Base-by-base conservation (phyloP, 2,888 invertebrate genomes). In the Spilosoma lubricipeda region DNA sequence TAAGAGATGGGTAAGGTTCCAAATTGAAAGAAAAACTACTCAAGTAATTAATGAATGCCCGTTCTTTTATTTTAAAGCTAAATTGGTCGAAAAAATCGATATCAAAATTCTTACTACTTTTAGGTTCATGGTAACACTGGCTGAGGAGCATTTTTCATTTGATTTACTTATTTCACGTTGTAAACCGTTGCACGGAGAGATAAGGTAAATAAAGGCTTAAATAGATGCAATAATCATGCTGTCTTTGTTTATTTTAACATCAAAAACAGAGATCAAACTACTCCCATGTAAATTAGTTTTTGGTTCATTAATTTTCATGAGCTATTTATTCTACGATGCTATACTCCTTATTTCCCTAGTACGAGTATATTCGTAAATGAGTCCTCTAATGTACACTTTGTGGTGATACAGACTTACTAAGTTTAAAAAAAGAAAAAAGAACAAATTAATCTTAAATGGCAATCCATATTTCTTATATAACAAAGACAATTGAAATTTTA, bases 281-380 rank as follows among this genome's bases (percentile, higher is more conserved):
- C 15, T 27, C n/a, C 23, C 15, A 27, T 15, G 30, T 63, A 70
- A 70, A 70, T 42, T n/a, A 59, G 30, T 63, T 70, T 45, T 70
- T 70, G 45, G 27, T 63, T 70, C 63, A 70, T 70, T 70, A 70
- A 70, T 39, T 70, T 70, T 70, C 20, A 70, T 30, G 70, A 27
- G 39, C 42, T 63, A 63, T 59, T 42, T 63, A 63, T 59, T 42
- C 42, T 27, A 63, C 27, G 20, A 63, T 63, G 63, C 30, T 63
- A 42, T 30, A 27, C 27, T 30, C 0, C 70, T 13, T 30, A 30
- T 27, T 59, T 23, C 56, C 27, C n/a, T n/a, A 27, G 30, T 39
- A 45, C n/a, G 18, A 27, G 30, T 39, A 45, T 45, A 18, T 45
- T 45, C 18, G 18, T 18, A 18, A 45, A 45, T 13, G 42, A 42